A percentile compares a stretch with the other conserved stretches of the same genome.
These are phyloP conservation scores for Deroplatys truncata DNA, from an alignment of 2,888 invertebrate genomes.

Conservation along the genomic window DNA sequence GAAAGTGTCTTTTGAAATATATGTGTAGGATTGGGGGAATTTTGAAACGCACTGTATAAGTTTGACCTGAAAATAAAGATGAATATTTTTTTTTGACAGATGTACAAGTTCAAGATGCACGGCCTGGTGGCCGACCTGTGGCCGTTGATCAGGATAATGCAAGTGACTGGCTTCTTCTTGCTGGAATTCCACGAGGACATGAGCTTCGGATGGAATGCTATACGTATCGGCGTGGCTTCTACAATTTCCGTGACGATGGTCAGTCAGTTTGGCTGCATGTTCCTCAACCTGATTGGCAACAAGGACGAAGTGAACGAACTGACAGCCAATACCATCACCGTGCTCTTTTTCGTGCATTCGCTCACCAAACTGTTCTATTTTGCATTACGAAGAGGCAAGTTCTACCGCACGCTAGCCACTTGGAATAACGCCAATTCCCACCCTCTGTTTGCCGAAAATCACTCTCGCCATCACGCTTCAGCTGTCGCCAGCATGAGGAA, in stretches of 20 bases:
- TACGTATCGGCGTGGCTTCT: conserved; percentile 27
- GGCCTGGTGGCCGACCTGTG: conserved; percentile 81
- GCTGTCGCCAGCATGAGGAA: conserved; percentile 71
- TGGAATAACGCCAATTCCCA: conserved; percentile 72
- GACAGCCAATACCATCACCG: conserved; percentile 75
- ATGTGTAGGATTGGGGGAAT: too few species aligned
- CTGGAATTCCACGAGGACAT: conserved; percentile 63
- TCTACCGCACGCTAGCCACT: conserved; percentile 73
- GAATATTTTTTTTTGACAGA: conserved; percentile 35
- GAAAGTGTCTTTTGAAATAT: too few species aligned
- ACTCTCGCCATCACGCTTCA: conserved; percentile 70
- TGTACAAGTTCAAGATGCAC: conserved; percentile 54
- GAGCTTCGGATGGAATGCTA: conserved; percentile 39
- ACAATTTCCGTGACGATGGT: conserved; percentile 58
- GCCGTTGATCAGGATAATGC: conserved; percentile 78
- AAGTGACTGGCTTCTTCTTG: conserved; percentile 71
- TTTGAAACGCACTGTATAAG: too few species aligned
- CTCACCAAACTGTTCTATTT: conserved; percentile 71
- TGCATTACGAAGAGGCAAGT: conserved; percentile 65
- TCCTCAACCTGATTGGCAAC: conserved; percentile 65
- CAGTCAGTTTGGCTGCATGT: conserved; percentile 59
- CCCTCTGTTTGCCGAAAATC: conserved; percentile 79
- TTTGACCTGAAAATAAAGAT: too few species aligned
- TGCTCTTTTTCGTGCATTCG: conserved; percentile 74
- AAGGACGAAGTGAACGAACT: conserved; percentile 69